These are phyloP conservation scores for Perithous albicinctus DNA, from an alignment of 2,888 invertebrate genomes.

Conservation along the genomic window DNA sequence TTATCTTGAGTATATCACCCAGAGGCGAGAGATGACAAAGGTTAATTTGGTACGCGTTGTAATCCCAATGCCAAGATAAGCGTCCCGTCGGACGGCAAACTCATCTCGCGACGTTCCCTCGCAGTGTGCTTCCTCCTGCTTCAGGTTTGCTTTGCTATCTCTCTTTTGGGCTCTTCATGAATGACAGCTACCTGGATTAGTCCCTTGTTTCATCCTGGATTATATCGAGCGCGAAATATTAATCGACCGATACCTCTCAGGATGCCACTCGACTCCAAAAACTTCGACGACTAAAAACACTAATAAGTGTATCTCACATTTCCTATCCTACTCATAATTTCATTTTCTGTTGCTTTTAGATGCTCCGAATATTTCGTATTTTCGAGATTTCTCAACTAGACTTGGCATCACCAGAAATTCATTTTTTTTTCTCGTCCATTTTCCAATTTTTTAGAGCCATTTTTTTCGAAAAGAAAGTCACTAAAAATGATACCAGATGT, in stretches of 20 bases:
- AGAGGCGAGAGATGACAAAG: conserved; percentile 74
- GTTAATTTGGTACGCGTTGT: conserved; percentile 83
- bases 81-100: conserved; percentile 56
- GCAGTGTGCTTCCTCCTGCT: neutral
- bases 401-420: neutral
- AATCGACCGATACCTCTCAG: conserved; percentile 75
- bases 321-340: neutral
- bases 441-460: neutral
- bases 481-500: too few relatives aligned
- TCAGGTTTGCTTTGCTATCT: neutral
- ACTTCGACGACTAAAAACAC: conserved; percentile 1
- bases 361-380: neutral
- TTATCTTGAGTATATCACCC: conserved; percentile 63
- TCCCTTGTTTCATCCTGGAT: conserved; percentile 83
- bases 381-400: neutral
- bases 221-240: conserved; percentile 84
- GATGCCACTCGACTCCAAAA: neutral
- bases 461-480: too few relatives aligned
- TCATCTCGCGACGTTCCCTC: conserved; percentile 10
- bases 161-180: conserved; percentile 42
- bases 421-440: neutral
- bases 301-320: conserved; percentile 27
- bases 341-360: neutral
- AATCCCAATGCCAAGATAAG: conserved; percentile 74
- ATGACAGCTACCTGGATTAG: conserved; percentile 81